phyloP scores from a whole-genome alignment of 2,888 invertebrate genomes.

The Mimas tiliae region DNA sequence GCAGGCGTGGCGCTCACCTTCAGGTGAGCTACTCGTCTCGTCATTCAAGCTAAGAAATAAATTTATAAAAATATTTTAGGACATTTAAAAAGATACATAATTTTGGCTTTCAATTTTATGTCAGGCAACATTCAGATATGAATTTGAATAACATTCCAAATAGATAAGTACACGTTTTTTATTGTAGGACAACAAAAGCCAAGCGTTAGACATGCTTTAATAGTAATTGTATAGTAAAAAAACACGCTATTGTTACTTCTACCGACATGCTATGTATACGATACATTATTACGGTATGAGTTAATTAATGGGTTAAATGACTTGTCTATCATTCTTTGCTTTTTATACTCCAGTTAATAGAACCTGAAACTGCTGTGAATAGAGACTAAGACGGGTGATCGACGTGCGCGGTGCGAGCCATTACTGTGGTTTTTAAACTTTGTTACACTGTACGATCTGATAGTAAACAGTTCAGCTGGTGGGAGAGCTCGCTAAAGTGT shows the following conservation, averaged over 20 bases:
- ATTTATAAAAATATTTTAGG: no score
- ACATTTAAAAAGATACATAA: no score
- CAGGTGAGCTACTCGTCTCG: no score
- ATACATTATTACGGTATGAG: background rate
- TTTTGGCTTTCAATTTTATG: no score
- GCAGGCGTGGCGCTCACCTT: no score
- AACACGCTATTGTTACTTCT: background rate
- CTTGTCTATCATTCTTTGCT: background rate
- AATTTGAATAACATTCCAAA: background rate
- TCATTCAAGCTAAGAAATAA: no score
- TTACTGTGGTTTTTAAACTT: no score
- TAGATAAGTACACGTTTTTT: background rate
- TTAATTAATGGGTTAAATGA: conserved; percentile 13
- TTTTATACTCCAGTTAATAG: background rate
- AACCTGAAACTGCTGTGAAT: background rate
- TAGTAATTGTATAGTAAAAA: background rate
- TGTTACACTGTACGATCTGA: no score
- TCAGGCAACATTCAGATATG: background rate
- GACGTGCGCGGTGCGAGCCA: no score
- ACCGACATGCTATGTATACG: background rate
- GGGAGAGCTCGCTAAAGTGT: no score
- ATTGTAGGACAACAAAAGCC: conserved; percentile 7
- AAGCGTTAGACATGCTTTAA: background rate
- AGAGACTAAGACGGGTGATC: no score
- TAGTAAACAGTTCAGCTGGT: no score